Evolutionary conservation across 1,140 invertebrate species (phyloP).

Genomic region (Trigoniulus corallinus): DNA sequence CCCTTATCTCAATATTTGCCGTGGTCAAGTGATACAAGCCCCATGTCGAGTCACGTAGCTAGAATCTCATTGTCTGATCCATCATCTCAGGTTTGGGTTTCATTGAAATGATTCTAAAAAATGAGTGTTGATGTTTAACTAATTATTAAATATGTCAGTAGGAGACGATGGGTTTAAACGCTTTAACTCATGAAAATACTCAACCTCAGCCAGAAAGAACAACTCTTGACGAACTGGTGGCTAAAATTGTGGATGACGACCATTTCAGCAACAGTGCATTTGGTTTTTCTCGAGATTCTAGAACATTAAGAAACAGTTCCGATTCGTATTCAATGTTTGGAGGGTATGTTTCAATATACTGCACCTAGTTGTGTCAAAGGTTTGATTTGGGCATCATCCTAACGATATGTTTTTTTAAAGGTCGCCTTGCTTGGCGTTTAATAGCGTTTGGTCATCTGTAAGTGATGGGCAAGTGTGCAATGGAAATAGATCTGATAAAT

Average conservation of each 20-base stretch:
- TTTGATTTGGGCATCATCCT: background rate
- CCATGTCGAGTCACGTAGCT: background rate
- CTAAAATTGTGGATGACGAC: slow-evolving; percentile 9
- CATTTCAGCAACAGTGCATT: slow-evolving; percentile 1
- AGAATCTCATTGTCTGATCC: background rate
- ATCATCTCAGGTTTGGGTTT: slow-evolving; percentile 6
- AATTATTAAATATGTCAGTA: background rate
- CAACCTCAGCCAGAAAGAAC: background rate
- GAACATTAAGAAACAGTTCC: background rate
- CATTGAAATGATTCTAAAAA: background rate
- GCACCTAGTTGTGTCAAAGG: background rate
- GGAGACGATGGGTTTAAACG: background rate
- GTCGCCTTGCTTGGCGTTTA: too few species aligned
- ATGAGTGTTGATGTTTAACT: background rate
- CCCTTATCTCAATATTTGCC: slow-evolving; percentile 5
- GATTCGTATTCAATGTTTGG: background rate
- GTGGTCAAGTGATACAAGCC: slow-evolving; percentile 1
- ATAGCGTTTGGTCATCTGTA: background rate
- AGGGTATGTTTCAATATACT: too few species aligned
- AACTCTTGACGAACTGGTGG: slow-evolving; percentile 6
- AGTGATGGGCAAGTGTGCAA: background rate
- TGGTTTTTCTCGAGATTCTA: background rate
- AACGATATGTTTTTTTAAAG: background rate
- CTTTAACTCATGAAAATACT: background rate
- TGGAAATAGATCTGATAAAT: too few species aligned